Conservation (phyloP, 2,113 vertebrate species). For the Thamnophis sirtalis region DNA sequence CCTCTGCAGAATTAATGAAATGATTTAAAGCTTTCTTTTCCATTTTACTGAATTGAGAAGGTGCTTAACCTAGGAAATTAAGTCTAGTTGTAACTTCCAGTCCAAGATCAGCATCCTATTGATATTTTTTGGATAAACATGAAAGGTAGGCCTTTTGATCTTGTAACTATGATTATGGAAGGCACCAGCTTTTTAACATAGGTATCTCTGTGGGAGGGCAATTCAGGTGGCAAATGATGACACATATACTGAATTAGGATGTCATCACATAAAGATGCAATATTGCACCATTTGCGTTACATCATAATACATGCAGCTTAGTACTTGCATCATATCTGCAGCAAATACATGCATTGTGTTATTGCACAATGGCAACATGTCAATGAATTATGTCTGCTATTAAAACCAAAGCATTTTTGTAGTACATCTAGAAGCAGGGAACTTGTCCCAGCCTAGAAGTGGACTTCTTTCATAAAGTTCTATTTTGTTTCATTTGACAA, state of each 20-base stretch:
- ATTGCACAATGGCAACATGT: not conserved
- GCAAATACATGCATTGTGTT: not conserved
- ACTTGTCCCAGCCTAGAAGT: not conserved
- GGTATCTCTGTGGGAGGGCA: not conserved
- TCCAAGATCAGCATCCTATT: not conserved
- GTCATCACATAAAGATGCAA: not conserved
- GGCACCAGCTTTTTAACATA: not conserved
- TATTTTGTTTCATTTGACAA: not conserved
- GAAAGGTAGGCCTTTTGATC: not conserved
- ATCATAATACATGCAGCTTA: not conserved
- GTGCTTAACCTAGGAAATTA: not conserved
- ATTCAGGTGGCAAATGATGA: not conserved
- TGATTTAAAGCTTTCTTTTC: not conserved
- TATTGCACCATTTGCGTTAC: not conserved
- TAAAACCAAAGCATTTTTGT: not conserved
- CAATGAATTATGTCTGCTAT: not conserved
- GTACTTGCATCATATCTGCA: not conserved
- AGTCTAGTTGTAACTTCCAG: slow-evolving; percentile 12
- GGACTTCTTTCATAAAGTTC: not conserved
- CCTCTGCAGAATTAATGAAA: not conserved
- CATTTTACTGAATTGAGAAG: not conserved
- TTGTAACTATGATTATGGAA: not conserved
- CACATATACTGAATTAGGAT: not conserved
- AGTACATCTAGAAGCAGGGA: not conserved
- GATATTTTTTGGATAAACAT: not conserved